Percentiles rank a stretch among this genome's conserved stretches.
Conservation (phyloP, 1,140 invertebrate genomes). For the Cepaea nemoralis region DNA sequence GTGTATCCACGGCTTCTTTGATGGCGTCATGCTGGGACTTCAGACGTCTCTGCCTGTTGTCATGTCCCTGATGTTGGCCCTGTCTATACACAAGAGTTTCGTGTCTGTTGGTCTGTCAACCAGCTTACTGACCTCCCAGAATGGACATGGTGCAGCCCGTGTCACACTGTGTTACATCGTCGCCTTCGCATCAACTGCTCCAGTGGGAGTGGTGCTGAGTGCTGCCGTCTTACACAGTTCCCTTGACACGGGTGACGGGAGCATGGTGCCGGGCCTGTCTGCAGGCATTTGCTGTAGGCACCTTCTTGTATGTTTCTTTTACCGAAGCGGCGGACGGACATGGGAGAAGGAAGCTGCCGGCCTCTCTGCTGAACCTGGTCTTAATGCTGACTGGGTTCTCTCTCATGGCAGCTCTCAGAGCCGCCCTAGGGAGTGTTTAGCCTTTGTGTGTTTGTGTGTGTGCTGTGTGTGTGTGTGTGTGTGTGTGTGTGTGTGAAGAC, state of each 20-base stretch:
- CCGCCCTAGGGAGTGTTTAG: too few species aligned
- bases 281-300: conserved; percentile 34
- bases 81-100: conserved; percentile 35
- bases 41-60: conserved; percentile 21
- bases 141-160: background rate
- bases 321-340: background rate
- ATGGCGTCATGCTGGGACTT: conserved; percentile 32
- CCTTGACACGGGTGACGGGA: background rate
- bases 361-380: too few species aligned
- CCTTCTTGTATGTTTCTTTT: conserved; percentile 28
- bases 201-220: background rate
- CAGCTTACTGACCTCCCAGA: background rate
- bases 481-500: too few species aligned
- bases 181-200: conserved; percentile 3
- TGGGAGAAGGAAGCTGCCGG: background rate
- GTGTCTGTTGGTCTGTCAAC: conserved; percentile 19
- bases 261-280: conserved; percentile 8
- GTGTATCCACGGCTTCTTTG: conserved; percentile 32
- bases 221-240: conserved; percentile 4
- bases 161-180: background rate
- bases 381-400: too few species aligned
- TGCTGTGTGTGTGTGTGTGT: too few species aligned
- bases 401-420: too few species aligned
- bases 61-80: conserved; percentile 7
- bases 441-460: too few species aligned